Evolutionary conservation across 2,113 vertebrate genomes (phyloP).

Genomic region (Platysternon megacephalum): DNA sequence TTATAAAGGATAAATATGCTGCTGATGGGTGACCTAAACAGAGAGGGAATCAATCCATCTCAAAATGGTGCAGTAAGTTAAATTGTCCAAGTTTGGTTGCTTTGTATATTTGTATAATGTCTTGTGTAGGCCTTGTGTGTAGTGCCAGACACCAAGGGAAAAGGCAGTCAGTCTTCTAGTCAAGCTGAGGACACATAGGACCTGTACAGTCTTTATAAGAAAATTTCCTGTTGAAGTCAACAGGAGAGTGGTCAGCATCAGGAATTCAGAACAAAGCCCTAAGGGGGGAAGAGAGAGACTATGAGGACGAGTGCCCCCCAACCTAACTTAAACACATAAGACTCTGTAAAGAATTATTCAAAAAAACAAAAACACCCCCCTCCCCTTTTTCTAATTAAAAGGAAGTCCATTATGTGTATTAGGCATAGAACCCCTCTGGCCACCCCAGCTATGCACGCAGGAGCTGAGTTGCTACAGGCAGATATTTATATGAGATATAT

Average conservation of each 20-base stretch:
- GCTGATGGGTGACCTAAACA: background rate
- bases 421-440: background rate
- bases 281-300: background rate
- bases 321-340: background rate
- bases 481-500: background rate
- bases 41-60: background rate
- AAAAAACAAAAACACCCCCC: background rate
- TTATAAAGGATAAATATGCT: background rate
- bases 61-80: background rate
- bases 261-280: conserved; percentile 20
- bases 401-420: background rate
- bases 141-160: background rate
- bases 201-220: conserved; percentile 4
- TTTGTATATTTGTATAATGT: background rate
- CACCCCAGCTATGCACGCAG: background rate
- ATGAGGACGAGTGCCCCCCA: background rate
- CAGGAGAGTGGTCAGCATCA: background rate
- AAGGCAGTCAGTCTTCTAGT: background rate
- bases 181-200: background rate
- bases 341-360: background rate
- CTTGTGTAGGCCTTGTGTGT: background rate
- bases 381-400: background rate
- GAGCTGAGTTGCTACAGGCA: background rate
- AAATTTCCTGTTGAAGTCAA: conserved; percentile 6
- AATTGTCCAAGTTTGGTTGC: background rate